These are phyloP conservation scores for Chrysolina americana DNA, from an alignment of 2,888 invertebrate species.

Conservation along the genomic window DNA sequence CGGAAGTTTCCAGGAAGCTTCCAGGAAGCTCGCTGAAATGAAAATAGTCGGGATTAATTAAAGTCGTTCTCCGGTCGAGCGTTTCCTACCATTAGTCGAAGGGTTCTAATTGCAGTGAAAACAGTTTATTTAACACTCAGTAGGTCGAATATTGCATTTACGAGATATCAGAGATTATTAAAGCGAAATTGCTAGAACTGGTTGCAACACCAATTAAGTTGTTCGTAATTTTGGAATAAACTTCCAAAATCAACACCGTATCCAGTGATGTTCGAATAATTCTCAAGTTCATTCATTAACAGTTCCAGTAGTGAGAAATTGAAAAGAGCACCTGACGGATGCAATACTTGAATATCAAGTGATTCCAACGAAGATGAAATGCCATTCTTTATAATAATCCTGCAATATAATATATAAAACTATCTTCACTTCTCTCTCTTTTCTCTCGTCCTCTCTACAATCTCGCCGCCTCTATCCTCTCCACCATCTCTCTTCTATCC, in stretches of 20 bases:
- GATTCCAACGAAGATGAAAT: too few relatives aligned
- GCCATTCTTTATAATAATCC: too few relatives aligned
- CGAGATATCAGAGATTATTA: slow-evolving; percentile 6
- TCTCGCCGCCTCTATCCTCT: too few relatives aligned
- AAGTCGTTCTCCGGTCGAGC: slow-evolving; percentile 10
- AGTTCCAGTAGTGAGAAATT: too few relatives aligned
- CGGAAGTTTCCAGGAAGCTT: slow-evolving; percentile 15
- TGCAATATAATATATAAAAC: too few relatives aligned
- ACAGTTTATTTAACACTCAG: slow-evolving; percentile 13
- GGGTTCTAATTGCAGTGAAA: slow-evolving; percentile 11
- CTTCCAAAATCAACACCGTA: not conserved
- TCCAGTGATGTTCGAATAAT: not conserved
- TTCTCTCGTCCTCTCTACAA: too few relatives aligned
- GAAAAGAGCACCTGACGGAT: too few relatives aligned
- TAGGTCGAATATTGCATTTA: slow-evolving; percentile 11
- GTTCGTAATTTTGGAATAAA: not conserved
- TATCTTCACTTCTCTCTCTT: too few relatives aligned
- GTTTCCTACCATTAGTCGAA: slow-evolving; percentile 13
- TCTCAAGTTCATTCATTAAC: too few relatives aligned
- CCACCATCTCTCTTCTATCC: too few relatives aligned
- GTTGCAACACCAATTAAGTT: not conserved
- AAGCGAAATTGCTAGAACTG: not conserved
- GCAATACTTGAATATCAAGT: too few relatives aligned
- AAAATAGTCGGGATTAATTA: slow-evolving; percentile 19
- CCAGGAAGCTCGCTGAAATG: not conserved